Evolutionary conservation across 1,140 invertebrate genomes (phyloP).

Genomic region (Trichogramma pretiosum): DNA sequence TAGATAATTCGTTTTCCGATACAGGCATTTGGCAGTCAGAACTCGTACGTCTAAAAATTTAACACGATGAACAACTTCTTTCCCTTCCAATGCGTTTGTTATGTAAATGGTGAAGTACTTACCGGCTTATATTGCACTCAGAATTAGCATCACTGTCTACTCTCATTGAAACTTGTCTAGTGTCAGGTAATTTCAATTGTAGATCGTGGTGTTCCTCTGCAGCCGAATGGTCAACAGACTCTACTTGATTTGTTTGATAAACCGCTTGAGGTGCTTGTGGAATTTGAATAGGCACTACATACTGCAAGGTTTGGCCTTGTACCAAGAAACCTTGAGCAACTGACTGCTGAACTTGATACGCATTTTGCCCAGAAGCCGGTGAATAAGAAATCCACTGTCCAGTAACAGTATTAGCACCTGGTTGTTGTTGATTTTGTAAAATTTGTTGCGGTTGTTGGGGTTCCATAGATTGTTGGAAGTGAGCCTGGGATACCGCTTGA

Average conservation of each 20-base stretch:
- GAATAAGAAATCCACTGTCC: slow-evolving; percentile 29
- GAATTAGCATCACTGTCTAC: slow-evolving; percentile 29
- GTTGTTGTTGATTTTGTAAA: slow-evolving; percentile 23
- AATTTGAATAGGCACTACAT: slow-evolving; percentile 23
- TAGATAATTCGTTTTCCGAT: slow-evolving; percentile 39
- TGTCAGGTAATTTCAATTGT: slow-evolving; percentile 34
- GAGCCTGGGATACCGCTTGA: slow-evolving; percentile 12
- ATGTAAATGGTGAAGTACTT: slow-evolving; percentile 10
- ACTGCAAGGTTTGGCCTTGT: slow-evolving; percentile 25
- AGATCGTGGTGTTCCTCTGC: slow-evolving; percentile 28
- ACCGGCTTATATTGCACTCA: slow-evolving; percentile 33
- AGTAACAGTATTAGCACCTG: slow-evolving; percentile 18
- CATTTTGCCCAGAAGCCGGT: slow-evolving; percentile 26
- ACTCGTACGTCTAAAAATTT: slow-evolving; percentile 30
- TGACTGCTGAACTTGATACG: slow-evolving; percentile 24
- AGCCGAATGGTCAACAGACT: slow-evolving; percentile 12
- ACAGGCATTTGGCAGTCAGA: slow-evolving; percentile 37
- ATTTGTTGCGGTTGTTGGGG: slow-evolving; percentile 20
- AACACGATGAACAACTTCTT: not conserved
- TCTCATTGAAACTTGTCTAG: slow-evolving; percentile 21
- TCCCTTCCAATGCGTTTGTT: not conserved
- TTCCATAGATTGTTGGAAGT: slow-evolving; percentile 22
- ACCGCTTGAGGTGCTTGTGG: slow-evolving; percentile 22
- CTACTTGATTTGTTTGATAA: slow-evolving; percentile 26
- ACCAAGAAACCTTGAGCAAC: slow-evolving; percentile 30